Evolutionary conservation across 1,140 invertebrate species (phyloP).

Genomic region (Drosophila hydei): DNA sequence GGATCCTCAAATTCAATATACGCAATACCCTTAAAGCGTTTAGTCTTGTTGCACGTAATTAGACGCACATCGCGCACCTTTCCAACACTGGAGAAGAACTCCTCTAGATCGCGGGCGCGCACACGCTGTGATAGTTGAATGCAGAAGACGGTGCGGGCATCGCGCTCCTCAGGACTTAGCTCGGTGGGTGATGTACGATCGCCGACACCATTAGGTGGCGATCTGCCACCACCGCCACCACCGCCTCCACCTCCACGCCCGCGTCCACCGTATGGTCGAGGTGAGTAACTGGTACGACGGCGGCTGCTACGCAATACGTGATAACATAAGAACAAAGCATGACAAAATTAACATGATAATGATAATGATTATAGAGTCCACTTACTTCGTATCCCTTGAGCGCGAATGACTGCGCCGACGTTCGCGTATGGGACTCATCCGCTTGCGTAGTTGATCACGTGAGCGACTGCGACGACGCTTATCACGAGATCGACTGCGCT

Average conservation of each 20-base stretch:
- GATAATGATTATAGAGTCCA: background rate
- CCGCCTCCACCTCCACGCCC: slow-evolving; percentile 37
- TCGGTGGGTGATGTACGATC: slow-evolving; percentile 86
- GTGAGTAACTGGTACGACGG: slow-evolving; percentile 70
- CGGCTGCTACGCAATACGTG: slow-evolving; percentile 57
- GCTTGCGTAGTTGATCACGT: slow-evolving; percentile 49
- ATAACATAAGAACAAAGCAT: slow-evolving; percentile 19
- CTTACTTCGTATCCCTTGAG: slow-evolving; percentile 74
- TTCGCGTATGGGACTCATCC: slow-evolving; percentile 59
- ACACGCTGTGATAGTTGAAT: slow-evolving; percentile 98
- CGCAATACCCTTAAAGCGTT: slow-evolving; percentile 99
- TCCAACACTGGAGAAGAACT: slow-evolving; percentile 99
- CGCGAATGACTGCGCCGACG: slow-evolving; percentile 65
- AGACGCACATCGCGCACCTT: slow-evolving; percentile 99
- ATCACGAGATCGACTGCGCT: slow-evolving; percentile 65
- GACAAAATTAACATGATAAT: background rate
- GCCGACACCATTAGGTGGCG: slow-evolving; percentile 78
- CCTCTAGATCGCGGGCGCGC: slow-evolving; percentile 97
- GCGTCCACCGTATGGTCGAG: slow-evolving; percentile 57
- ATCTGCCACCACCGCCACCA: slow-evolving; percentile 37
- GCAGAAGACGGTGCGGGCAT: slow-evolving; percentile 99
- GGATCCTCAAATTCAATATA: slow-evolving; percentile 99
- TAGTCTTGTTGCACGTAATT: slow-evolving; percentile 99
- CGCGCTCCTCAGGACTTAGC: slow-evolving; percentile 98
- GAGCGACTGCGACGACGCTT: slow-evolving; percentile 74